Evolutionary conservation across 2,113 vertebrate species (phyloP).

Genomic region (Lepus americanus): DNA sequence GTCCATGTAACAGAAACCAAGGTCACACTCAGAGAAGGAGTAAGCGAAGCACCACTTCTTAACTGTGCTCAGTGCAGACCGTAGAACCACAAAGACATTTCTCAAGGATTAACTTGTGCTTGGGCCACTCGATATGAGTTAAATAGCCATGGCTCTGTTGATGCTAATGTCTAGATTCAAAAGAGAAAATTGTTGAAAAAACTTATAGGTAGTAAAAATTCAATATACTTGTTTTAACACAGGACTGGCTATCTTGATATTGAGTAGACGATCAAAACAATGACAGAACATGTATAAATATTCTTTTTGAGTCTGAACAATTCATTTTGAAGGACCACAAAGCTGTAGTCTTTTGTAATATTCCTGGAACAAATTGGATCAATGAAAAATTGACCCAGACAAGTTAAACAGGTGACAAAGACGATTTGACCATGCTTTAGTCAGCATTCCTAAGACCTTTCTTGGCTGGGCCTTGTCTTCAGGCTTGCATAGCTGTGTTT

Average conservation of each 20-base stretch:
- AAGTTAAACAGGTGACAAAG: neutral
- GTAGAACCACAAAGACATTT: neutral
- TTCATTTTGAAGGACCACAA: neutral
- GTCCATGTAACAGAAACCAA: rapidly evolving
- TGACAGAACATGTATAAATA: neutral
- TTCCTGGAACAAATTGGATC: neutral
- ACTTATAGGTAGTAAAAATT: neutral
- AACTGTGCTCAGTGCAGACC: too few relatives aligned
- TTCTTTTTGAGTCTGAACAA: neutral
- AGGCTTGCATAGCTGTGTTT: too few relatives aligned
- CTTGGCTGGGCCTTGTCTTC: too few relatives aligned
- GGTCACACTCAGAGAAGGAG: neutral
- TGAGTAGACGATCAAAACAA: neutral
- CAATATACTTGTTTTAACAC: neutral
- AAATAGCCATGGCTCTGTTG: neutral
- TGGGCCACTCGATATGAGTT: neutral
- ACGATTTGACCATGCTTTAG: neutral
- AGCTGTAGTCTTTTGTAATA: neutral
- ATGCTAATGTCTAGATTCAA: neutral
- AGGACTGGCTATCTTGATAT: neutral
- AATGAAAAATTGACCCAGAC: neutral
- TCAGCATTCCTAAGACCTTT: neutral
- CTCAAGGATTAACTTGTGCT: neutral
- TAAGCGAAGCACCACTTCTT: rapidly evolving
- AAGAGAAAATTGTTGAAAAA: neutral